Evolutionary conservation across 53 echinoderm and acorn worm species (phyloP).

Genomic region (Glandiceps talaboti): DNA sequence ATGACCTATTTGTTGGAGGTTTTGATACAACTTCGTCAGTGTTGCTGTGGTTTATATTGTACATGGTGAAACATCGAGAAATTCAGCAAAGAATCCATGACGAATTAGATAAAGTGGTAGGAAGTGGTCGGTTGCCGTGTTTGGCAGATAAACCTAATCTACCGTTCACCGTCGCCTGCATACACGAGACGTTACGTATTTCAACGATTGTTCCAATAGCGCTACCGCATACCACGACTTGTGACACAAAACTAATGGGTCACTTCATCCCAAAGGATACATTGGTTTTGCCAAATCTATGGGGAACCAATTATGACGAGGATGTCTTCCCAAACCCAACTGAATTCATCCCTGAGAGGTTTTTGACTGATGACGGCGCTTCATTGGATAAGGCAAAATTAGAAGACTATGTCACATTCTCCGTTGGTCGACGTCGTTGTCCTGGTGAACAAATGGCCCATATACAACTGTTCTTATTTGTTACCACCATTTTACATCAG

Average conservation of each 20-base stretch:
- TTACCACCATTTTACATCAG: slow-evolving; percentile 62
- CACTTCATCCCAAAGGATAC: slow-evolving; percentile 66
- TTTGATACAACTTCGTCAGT: slow-evolving; percentile 55
- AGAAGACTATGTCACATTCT: slow-evolving; percentile 66
- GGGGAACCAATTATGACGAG: slow-evolving; percentile 46
- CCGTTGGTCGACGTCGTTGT: slow-evolving; percentile 78
- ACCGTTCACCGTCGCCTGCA: slow-evolving; percentile 65
- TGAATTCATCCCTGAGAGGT: slow-evolving; percentile 59
- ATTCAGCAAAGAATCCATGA: slow-evolving; percentile 51
- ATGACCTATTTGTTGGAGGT: slow-evolving; percentile 68
- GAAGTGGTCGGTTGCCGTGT: slow-evolving; percentile 28
- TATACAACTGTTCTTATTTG: slow-evolving; percentile 75
- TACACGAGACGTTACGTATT: slow-evolving; percentile 53
- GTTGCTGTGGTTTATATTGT: slow-evolving; percentile 44
- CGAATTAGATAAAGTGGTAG: slow-evolving; percentile 49
- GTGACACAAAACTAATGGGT: slow-evolving; percentile 45
- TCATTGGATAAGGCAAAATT: slow-evolving; percentile 44
- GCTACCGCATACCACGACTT: slow-evolving; percentile 72
- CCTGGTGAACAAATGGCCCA: slow-evolving; percentile 74
- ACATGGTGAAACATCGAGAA: slow-evolving; percentile 51
- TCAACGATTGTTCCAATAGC: slow-evolving; percentile 71
- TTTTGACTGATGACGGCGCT: slow-evolving; percentile 42
- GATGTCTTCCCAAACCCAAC: slow-evolving; percentile 40
- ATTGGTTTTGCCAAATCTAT: slow-evolving; percentile 70
- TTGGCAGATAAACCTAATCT: slow-evolving; percentile 40